A percentile compares a stretch with the other conserved stretches of the same genome.
phyloP scores from a whole-genome alignment of 53 echinoderm and acorn worm genomes.

The Stichopus horrens region DNA sequence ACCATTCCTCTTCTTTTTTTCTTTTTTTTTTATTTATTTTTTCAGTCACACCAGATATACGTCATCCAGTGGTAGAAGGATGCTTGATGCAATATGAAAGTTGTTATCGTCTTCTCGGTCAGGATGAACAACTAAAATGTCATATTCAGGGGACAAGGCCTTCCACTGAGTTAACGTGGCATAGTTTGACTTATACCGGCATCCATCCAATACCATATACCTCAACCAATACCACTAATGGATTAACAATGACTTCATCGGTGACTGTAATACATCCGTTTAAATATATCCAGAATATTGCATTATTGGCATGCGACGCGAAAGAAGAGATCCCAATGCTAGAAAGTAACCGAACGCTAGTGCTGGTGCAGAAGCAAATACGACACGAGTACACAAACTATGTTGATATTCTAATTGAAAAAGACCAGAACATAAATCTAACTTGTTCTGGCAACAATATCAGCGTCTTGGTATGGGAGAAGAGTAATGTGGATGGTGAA shows the following conservation, averaged over 20 bases:
- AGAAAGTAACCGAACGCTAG: not conserved
- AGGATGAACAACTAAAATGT: not conserved
- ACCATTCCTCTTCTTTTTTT: not conserved
- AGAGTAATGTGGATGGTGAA: not conserved
- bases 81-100: not conserved
- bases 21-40: not conserved
- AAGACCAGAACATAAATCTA: not conserved
- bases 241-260: not conserved
- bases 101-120: not conserved
- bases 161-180: not conserved
- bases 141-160: not conserved
- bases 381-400: not conserved
- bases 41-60: not conserved
- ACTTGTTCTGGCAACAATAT: not conserved
- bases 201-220: not conserved
- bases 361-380: not conserved
- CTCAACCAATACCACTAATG: not conserved
- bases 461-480: not conserved
- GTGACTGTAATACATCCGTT: not conserved
- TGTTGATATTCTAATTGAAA: not conserved
- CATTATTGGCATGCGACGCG: not conserved
- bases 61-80: not conserved
- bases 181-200: not conserved
- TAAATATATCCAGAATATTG: not conserved
- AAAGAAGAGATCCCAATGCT: not conserved